phyloP scores from a whole-genome alignment of 2,113 vertebrate species.

The Chunga burmeisteri region DNA sequence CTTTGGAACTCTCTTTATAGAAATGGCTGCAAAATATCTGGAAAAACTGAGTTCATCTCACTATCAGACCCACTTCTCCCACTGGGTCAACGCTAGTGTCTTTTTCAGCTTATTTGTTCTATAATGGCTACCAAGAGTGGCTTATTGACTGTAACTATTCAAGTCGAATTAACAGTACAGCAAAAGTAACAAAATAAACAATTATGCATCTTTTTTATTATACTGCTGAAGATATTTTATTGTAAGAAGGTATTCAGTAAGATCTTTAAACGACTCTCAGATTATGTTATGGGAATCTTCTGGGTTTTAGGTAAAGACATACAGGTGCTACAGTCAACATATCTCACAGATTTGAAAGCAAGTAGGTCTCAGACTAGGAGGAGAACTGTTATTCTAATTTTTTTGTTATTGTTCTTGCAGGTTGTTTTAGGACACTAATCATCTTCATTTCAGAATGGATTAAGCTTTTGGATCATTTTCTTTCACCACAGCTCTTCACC shows the following conservation, averaged over 20 bases:
- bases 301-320: neutral
- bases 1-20: neutral
- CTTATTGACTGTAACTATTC: neutral
- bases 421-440: neutral
- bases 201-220: neutral
- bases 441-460: neutral
- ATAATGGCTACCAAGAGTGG: neutral
- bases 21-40: neutral
- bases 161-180: neutral
- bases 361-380: neutral
- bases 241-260: neutral
- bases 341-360: neutral
- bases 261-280: neutral
- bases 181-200: neutral
- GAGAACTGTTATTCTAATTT: neutral
- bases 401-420: neutral
- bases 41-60: neutral
- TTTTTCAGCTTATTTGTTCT: neutral
- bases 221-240: neutral
- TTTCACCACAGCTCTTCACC: neutral
- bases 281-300: accelerated
- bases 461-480: neutral
- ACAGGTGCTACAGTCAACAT: neutral
- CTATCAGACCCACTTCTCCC: neutral
- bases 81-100: neutral